These are phyloP conservation scores for Morpho achilles DNA, from an alignment of 2,888 invertebrate species.

Conservation along the genomic window DNA sequence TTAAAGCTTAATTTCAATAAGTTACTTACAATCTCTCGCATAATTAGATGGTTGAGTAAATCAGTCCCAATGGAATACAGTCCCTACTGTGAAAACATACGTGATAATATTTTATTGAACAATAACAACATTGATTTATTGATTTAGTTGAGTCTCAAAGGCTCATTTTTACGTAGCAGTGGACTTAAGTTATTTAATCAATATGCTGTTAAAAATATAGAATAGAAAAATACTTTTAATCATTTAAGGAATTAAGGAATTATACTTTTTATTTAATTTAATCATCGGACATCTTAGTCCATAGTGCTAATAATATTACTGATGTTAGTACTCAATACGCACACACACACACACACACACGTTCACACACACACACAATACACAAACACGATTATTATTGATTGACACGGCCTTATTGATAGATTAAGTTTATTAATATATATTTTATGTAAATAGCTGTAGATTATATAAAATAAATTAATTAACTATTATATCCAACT, in stretches of 20 bases:
- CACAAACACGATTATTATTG: too few species aligned
- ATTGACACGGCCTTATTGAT: too few species aligned
- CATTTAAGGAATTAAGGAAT: neutral
- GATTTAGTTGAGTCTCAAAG: neutral
- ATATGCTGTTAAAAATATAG: neutral
- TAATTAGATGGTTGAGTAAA: constrained; percentile 67
- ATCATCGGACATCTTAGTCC: too few species aligned
- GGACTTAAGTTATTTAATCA: neutral
- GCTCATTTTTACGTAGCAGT: neutral
- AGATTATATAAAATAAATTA: too few species aligned
- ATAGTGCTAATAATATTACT: too few species aligned
- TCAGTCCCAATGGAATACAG: constrained; percentile 54
- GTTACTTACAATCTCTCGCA: constrained; percentile 47
- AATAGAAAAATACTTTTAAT: neutral
- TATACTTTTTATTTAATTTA: neutral
- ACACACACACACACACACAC: too few species aligned
- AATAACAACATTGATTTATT: neutral
- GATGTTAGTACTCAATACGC: too few species aligned
- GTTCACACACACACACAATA: too few species aligned
- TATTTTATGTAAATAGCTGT: too few species aligned
- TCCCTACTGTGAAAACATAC: constrained; percentile 33
- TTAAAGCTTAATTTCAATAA: constrained; percentile 6
- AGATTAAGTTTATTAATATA: too few species aligned
- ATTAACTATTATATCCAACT: too few species aligned
- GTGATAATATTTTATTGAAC: constrained; percentile 12